A percentile compares a stretch with the other conserved stretches of the same genome.
Conservation (phyloP, 1,140 invertebrate genomes). For the Drosophila pruinosa region DNA sequence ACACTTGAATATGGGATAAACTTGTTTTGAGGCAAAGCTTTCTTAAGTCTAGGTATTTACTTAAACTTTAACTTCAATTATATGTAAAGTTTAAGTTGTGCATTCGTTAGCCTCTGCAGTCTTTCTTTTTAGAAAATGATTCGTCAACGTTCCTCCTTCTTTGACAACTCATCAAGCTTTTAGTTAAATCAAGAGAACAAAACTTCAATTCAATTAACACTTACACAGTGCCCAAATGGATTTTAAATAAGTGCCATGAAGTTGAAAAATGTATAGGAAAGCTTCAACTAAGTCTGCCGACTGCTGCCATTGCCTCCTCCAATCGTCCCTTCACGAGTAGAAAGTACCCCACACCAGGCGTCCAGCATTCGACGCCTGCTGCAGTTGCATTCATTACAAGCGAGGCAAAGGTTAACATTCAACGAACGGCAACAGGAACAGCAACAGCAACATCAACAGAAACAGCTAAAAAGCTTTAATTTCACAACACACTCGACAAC, state of each 20-base stretch:
- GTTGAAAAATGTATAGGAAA: constrained; percentile 74
- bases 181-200: constrained; percentile 23
- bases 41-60: not conserved
- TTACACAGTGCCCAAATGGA: constrained; percentile 77
- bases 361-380: constrained; percentile 43
- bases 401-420: constrained; percentile 79
- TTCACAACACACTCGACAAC: constrained; percentile 74
- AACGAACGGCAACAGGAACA: constrained; percentile 60
- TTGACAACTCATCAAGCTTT: constrained; percentile 26
- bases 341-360: not conserved
- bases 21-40: not conserved
- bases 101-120: too few species aligned
- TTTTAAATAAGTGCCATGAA: constrained; percentile 80
- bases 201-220: constrained; percentile 78
- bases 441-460: constrained; percentile 50
- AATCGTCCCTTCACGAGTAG: constrained; percentile 4
- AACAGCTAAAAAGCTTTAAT: constrained; percentile 80
- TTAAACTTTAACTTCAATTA: constrained; percentile 1
- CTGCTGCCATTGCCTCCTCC: not conserved
- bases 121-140: too few species aligned
- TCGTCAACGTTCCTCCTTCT: not conserved
- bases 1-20: not conserved
- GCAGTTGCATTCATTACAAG: constrained; percentile 79
- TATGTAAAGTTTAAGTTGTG: too few species aligned
- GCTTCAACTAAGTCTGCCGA: constrained; percentile 75